These are phyloP conservation scores for Pomatostomus ruficeps DNA, from an alignment of 2,113 vertebrate genomes.

Conservation along the genomic window DNA sequence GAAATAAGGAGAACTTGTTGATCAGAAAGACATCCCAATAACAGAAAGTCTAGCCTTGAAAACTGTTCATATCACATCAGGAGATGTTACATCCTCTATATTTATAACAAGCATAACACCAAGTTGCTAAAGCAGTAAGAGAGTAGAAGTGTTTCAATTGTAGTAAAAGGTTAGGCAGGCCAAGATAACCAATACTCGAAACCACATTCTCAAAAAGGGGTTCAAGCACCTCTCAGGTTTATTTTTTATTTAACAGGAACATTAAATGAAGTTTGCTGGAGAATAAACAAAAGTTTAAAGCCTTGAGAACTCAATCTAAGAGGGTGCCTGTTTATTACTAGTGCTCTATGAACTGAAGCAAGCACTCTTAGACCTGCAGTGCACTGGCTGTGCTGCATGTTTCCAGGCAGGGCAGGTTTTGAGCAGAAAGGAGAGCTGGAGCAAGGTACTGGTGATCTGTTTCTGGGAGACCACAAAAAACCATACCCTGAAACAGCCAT, in stretches of 20 bases:
- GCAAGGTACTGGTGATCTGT: background rate
- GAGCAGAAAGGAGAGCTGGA: background rate
- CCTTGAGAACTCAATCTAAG: background rate
- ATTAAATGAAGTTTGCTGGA: background rate
- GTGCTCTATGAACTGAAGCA: background rate
- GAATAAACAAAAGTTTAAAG: background rate
- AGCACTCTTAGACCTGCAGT: background rate
- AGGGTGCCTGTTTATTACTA: background rate
- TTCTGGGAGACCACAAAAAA: background rate
- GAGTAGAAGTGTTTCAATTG: background rate
- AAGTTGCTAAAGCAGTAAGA: background rate
- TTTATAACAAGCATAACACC: background rate
- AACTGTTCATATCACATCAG: background rate
- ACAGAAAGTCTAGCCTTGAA: background rate
- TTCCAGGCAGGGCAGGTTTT: background rate
- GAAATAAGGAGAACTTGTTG: background rate
- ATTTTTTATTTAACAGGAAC: background rate
- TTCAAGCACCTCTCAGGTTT: background rate
- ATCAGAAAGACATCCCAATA: background rate
- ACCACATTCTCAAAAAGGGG: background rate
- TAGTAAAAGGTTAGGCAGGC: background rate
- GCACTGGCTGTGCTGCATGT: fast-evolving
- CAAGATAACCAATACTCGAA: background rate
- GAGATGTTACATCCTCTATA: background rate
- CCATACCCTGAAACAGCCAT: background rate